phyloP scores from a whole-genome alignment of 2,797 vertebrate genomes.

The Phataginus tetradactyla region DNA sequence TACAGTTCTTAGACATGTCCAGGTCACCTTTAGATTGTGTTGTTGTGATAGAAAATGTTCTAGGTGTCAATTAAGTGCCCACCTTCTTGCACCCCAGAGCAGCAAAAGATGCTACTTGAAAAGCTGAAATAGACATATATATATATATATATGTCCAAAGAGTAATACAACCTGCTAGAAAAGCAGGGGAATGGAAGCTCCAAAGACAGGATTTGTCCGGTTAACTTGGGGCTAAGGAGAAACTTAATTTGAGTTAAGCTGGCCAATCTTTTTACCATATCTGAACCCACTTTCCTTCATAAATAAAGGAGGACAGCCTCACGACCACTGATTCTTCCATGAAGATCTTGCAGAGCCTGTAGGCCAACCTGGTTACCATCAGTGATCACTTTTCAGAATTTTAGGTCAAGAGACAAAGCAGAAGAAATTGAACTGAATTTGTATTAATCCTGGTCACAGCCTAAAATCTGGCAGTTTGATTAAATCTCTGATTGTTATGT shows the following conservation, averaged over 20 bases:
- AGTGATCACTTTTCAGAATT: background rate
- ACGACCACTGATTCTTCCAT: background rate
- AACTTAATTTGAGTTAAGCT: background rate
- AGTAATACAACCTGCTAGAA: background rate
- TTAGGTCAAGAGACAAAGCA: background rate
- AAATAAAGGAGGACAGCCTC: background rate
- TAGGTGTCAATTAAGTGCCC: background rate
- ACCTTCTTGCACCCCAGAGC: background rate
- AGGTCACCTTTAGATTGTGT: constrained; percentile 23
- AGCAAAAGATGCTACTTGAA: background rate
- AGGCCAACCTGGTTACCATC: background rate
- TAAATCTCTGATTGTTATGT: constrained; percentile 32
- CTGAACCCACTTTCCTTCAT: background rate
- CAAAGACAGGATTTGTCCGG: background rate
- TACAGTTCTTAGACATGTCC: background rate
- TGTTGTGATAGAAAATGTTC: background rate
- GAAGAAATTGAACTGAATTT: constrained; percentile 36
- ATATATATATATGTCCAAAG: background rate
- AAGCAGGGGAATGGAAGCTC: background rate
- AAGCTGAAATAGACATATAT: background rate
- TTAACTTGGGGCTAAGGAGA: background rate
- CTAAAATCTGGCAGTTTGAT: constrained; percentile 14
- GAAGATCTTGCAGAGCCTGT: background rate
- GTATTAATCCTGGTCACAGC: background rate
- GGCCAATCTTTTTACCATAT: background rate